These are phyloP conservation scores for Leuciscus waleckii DNA, from an alignment of 2,797 vertebrate genomes.

Conservation along the genomic window DNA sequence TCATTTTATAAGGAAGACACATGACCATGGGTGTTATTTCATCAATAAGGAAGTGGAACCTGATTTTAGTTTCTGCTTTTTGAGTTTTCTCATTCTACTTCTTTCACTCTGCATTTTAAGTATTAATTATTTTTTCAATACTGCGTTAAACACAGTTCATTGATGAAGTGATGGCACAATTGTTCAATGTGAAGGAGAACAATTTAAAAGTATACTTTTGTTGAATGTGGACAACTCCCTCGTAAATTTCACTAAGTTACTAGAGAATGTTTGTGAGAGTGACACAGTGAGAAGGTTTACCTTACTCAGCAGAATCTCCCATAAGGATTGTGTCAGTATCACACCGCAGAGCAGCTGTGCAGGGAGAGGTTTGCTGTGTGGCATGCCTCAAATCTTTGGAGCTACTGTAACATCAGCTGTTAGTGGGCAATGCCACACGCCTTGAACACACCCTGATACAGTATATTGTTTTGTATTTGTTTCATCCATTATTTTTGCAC, in stretches of 20 bases:
- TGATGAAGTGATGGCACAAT: background rate
- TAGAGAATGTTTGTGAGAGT: slow-evolving; percentile 4
- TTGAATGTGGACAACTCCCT: background rate
- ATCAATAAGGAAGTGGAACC: slow-evolving; percentile 8
- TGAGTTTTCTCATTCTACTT: background rate
- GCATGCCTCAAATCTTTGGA: slow-evolving; percentile 45
- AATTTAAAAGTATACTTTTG: background rate
- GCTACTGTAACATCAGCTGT: slow-evolving; percentile 46
- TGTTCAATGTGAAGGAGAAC: background rate
- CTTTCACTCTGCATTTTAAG: background rate
- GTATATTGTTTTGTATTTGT: background rate
- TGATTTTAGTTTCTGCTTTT: slow-evolving; percentile 23
- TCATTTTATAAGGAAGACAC: slow-evolving; percentile 1
- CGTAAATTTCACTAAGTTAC: background rate
- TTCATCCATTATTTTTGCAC: background rate
- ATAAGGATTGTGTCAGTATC: slow-evolving; percentile 21
- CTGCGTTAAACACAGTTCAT: background rate
- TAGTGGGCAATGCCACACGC: slow-evolving; percentile 36
- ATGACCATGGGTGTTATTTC: background rate
- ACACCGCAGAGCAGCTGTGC: slow-evolving; percentile 5
- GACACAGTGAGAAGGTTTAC: background rate
- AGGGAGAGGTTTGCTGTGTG: slow-evolving; percentile 35
- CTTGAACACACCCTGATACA: slow-evolving; percentile 9
- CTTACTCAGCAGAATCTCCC: slow-evolving; percentile 36
- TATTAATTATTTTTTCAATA: background rate